Conservation (phyloP, 2,797 vertebrate genomes). For the Hoplostethus mediterraneus region DNA sequence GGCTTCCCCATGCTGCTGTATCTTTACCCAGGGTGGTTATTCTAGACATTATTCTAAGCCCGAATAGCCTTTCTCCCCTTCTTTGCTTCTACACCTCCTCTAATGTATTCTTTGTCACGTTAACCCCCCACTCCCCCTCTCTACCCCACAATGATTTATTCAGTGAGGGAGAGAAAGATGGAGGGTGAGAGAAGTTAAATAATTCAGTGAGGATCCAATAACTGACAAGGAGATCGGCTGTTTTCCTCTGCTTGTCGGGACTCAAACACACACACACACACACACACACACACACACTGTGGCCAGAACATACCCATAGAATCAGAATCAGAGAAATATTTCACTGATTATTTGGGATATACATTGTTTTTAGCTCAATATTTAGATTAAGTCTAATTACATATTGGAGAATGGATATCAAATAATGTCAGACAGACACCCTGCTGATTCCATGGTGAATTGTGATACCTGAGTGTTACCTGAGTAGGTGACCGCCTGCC, state of each 20-base stretch:
- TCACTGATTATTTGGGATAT: too few species aligned
- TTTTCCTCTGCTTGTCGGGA: slow-evolving; percentile 32
- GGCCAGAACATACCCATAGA: not conserved
- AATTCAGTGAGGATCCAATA: slow-evolving; percentile 89
- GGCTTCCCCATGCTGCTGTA: too few species aligned
- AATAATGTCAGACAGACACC: not conserved
- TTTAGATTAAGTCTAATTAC: not conserved
- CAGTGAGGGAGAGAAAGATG: slow-evolving; percentile 46
- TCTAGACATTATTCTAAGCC: not conserved
- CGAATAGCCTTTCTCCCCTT: not conserved
- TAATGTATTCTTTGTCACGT: not conserved
- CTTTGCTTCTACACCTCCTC: too few species aligned
- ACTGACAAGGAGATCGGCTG: slow-evolving; percentile 49
- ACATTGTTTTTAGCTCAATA: not conserved
- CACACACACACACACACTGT: too few species aligned
- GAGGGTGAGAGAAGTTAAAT: slow-evolving; percentile 83
- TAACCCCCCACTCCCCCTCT: not conserved
- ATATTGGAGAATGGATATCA: too few species aligned
- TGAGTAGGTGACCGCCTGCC: slow-evolving; percentile 31
- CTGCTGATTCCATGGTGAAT: slow-evolving; percentile 21
- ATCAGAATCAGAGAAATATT: too few species aligned
- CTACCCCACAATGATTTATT: slow-evolving; percentile 60
- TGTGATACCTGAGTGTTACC: slow-evolving; percentile 59
- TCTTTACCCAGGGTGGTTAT: not conserved
- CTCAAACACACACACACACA: too few species aligned